phyloP scores from a whole-genome alignment of 2,888 invertebrate species.

The Ormyrus nitidulus region DNA sequence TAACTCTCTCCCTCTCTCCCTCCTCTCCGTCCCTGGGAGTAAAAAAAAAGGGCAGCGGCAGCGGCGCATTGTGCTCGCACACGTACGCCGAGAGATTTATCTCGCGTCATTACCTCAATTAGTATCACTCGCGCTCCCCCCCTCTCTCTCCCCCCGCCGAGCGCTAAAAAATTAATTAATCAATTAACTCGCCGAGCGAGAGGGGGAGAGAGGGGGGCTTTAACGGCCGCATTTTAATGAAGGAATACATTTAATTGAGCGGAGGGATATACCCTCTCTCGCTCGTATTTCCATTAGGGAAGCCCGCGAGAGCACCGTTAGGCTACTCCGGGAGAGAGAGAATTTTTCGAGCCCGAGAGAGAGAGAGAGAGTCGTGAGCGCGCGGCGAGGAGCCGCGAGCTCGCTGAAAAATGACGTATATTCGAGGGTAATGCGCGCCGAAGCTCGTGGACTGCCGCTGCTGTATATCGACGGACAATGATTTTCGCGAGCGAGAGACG shows the following conservation, averaged over 20 bases:
- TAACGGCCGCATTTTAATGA: background rate
- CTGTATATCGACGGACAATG: too few species aligned
- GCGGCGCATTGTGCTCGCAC: background rate
- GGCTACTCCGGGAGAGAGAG: too few species aligned
- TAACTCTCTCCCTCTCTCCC: background rate
- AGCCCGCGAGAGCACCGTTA: too few species aligned
- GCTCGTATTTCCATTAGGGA: slow-evolving; percentile 1
- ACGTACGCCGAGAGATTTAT: slow-evolving; percentile 22
- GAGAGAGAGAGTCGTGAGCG: too few species aligned
- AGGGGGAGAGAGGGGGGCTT: too few species aligned
- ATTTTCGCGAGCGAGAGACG: too few species aligned
- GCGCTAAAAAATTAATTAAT: slow-evolving; percentile 32
- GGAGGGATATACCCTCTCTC: background rate
- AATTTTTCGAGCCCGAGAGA: too few species aligned
- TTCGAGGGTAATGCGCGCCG: too few species aligned
- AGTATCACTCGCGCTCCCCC: slow-evolving; percentile 1
- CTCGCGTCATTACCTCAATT: slow-evolving; percentile 38
- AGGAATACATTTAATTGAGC: slow-evolving; percentile 22
- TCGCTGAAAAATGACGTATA: too few species aligned
- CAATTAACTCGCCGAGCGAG: slow-evolving; percentile 15
- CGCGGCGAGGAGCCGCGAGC: too few species aligned
- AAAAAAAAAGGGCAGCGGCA: background rate
- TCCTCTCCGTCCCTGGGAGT: background rate
- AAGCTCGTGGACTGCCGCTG: too few species aligned
- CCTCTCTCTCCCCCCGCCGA: slow-evolving; percentile 27